phyloP scores from a whole-genome alignment of 2,888 invertebrate species.

The Cantharis nigra region DNA sequence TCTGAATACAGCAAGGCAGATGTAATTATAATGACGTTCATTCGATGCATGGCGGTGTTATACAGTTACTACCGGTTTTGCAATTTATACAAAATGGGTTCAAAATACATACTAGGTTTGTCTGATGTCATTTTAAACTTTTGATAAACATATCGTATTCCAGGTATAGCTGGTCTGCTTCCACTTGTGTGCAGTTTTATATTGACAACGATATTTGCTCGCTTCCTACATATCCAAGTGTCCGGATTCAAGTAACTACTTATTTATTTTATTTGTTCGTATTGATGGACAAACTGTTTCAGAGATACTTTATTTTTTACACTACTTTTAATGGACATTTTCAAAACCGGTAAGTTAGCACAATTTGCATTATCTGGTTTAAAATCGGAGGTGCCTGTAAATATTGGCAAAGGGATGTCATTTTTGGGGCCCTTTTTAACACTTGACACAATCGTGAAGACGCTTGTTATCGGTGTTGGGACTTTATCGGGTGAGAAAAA shows the following conservation, averaged over 20 bases:
- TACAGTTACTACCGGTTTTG: constrained; percentile 94
- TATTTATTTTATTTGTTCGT: constrained; percentile 32
- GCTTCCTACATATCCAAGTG: constrained; percentile 83
- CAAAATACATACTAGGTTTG: constrained; percentile 79
- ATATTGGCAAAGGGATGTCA: constrained; percentile 87
- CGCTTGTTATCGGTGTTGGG: constrained; percentile 89
- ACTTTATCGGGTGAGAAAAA: constrained; percentile 73
- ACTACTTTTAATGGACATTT: constrained; percentile 85
- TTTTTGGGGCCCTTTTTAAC: constrained; percentile 89
- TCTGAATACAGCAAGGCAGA: constrained; percentile 86
- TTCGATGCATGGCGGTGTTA: constrained; percentile 86
- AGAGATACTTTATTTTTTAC: constrained; percentile 93
- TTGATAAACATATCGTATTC: neutral
- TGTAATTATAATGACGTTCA: constrained; percentile 88
- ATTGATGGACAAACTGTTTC: constrained; percentile 40
- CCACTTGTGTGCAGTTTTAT: constrained; percentile 93
- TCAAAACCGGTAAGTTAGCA: constrained; percentile 87
- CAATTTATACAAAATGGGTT: constrained; percentile 85
- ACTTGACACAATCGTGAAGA: constrained; percentile 87
- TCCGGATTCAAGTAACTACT: constrained; percentile 80
- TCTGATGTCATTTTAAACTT: neutral
- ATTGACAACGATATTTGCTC: constrained; percentile 88
- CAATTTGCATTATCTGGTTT: constrained; percentile 78
- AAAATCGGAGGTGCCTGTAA: constrained; percentile 79
- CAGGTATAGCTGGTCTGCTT: constrained; percentile 88